Evolutionary conservation across 2,797 vertebrate genomes (phyloP).

Genomic region (Mus spretus): DNA sequence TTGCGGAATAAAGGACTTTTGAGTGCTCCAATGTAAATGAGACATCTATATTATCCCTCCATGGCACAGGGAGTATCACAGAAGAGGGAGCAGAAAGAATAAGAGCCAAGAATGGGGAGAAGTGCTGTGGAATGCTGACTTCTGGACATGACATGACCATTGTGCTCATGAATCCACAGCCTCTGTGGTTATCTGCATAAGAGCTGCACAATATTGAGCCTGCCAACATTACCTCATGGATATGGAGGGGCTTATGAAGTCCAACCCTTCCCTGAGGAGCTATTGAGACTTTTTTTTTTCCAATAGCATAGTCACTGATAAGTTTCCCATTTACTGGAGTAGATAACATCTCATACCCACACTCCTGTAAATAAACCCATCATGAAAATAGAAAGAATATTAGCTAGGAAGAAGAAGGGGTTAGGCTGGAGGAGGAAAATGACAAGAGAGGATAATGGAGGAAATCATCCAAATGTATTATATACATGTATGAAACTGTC

Average conservation of each 20-base stretch:
- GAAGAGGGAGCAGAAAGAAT: not conserved
- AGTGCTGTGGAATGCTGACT: not conserved
- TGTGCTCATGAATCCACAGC: not conserved
- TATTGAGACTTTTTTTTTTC: not conserved
- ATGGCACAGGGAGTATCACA: not conserved
- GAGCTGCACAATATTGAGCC: not conserved
- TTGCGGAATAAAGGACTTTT: not conserved
- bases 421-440: not conserved
- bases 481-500: not conserved
- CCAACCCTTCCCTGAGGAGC: not conserved
- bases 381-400: not conserved
- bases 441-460: not conserved
- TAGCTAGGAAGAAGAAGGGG: not conserved
- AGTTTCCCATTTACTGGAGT: not conserved
- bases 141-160: too few relatives aligned
- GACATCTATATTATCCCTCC: not conserved
- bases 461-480: not conserved
- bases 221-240: not conserved
- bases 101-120: not conserved
- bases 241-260: not conserved
- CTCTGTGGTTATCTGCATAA: not conserved
- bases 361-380: not conserved
- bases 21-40: not conserved
- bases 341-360: not conserved
- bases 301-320: not conserved